Evolutionary conservation across 1,140 invertebrate species (phyloP).

Genomic region (Danaus melanippus): DNA sequence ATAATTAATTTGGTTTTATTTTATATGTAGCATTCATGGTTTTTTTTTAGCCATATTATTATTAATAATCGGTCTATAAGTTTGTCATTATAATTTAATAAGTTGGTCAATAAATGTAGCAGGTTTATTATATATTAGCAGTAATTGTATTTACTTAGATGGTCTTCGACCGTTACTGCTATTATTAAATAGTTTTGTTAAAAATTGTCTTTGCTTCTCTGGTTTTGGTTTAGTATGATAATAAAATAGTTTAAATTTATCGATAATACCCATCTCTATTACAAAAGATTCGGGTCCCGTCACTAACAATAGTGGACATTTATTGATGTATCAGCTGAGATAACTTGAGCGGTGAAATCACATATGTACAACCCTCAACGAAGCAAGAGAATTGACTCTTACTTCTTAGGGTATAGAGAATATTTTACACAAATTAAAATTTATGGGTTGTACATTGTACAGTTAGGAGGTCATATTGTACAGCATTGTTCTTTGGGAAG

Average conservation of each 20-base stretch:
- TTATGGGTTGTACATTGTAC: constrained; percentile 4
- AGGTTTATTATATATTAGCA: too few species aligned
- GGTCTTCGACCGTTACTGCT: too few species aligned
- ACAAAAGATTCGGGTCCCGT: constrained; percentile 30
- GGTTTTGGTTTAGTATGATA: too few species aligned
- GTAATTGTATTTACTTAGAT: too few species aligned
- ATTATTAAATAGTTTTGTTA: too few species aligned
- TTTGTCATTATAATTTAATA: too few species aligned
- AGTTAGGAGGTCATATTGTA: constrained; percentile 26
- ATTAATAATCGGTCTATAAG: too few species aligned
- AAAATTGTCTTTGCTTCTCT: too few species aligned
- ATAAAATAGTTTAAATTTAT: neutral
- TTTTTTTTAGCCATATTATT: too few species aligned
- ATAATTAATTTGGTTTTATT: too few species aligned
- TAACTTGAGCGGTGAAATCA: constrained; percentile 37
- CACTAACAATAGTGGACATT: constrained; percentile 36
- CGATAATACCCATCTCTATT: constrained; percentile 23
- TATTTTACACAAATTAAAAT: neutral
- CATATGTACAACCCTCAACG: constrained; percentile 16
- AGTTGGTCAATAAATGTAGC: too few species aligned
- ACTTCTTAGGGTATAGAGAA: neutral
- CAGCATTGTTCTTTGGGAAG: constrained; percentile 27
- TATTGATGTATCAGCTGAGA: constrained; percentile 40
- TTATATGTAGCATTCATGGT: too few species aligned
- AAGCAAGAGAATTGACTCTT: neutral